Conservation (phyloP, 53 echinoderm and acorn worm genomes). For the Mesocentrotus franciscanus region DNA sequence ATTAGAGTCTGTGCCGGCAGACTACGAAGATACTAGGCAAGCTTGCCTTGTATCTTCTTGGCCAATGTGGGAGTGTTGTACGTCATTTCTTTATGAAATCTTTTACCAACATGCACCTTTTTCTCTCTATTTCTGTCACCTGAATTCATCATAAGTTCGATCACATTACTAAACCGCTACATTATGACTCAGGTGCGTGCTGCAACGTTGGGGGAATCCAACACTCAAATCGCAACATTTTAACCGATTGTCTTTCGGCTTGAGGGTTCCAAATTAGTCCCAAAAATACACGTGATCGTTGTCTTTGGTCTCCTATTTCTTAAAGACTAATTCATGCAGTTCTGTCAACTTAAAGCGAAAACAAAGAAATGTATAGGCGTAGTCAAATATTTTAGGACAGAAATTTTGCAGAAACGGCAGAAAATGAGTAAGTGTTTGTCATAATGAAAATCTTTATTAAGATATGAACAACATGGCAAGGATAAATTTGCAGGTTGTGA, state of each 20-base stretch:
- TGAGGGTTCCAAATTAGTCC: not conserved
- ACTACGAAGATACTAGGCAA: no score
- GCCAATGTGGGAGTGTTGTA: not conserved
- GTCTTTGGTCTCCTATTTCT: not conserved
- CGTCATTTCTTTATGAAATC: not conserved
- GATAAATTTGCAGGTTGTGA: no score
- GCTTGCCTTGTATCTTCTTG: no score
- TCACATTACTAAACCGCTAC: not conserved
- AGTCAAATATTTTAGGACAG: not conserved
- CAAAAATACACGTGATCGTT: not conserved
- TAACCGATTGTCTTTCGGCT: constrained; percentile 5
- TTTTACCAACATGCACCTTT: not conserved
- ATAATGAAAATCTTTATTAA: no score
- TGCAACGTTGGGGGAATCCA: not conserved
- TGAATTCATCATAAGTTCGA: not conserved
- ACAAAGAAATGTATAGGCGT: not conserved
- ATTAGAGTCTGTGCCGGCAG: no score
- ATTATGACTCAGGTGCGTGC: constrained; percentile 13
- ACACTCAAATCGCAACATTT: constrained; percentile 1
- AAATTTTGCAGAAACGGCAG: not conserved
- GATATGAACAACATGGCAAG: no score
- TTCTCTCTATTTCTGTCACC: constrained; percentile 16
- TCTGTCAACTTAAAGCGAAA: not conserved
- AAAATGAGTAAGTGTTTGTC: no score
- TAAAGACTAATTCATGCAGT: not conserved